These are phyloP conservation scores for Bombus sibiricus DNA, from an alignment of 1,140 invertebrate genomes.

Conservation along the genomic window DNA sequence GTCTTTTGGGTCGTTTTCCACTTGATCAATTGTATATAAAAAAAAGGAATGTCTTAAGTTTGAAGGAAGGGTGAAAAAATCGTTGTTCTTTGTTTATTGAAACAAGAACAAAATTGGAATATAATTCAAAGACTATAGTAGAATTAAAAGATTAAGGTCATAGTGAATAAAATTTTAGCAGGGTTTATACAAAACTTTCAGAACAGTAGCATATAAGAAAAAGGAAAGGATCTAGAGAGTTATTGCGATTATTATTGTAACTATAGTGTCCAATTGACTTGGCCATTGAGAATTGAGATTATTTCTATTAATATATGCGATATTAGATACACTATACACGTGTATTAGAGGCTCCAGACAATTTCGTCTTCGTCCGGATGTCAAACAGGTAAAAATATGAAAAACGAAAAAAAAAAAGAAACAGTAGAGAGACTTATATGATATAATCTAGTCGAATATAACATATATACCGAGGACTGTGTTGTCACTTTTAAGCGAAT, in stretches of 20 bases:
- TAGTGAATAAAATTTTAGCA: slow-evolving; percentile 60
- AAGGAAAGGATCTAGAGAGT: slow-evolving; percentile 47
- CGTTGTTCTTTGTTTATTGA: not conserved
- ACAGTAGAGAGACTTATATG: slow-evolving; percentile 48
- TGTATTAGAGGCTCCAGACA: slow-evolving; percentile 36
- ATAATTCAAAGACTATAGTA: not conserved
- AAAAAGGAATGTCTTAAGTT: not conserved
- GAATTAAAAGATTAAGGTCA: not conserved
- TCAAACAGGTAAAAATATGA: slow-evolving; percentile 19
- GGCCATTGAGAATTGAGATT: slow-evolving; percentile 74
- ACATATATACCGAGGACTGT: slow-evolving; percentile 39
- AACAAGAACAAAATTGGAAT: not conserved
- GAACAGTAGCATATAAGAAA: slow-evolving; percentile 52
- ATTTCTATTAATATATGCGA: slow-evolving; percentile 62
- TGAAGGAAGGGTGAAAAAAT: not conserved
- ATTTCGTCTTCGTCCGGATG: not conserved
- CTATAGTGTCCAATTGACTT: slow-evolving; percentile 70
- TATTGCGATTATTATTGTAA: slow-evolving; percentile 44
- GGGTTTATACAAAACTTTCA: slow-evolving; percentile 68
- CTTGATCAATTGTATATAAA: not conserved
- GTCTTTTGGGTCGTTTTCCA: not conserved
- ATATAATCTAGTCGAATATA: slow-evolving; percentile 62
- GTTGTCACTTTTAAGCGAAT: slow-evolving; percentile 24
- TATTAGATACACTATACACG: slow-evolving; percentile 50
- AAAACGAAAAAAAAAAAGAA: slow-evolving; percentile 32